phyloP scores from a whole-genome alignment of 1,140 invertebrate genomes.

The Rhagoletis zephyria region DNA sequence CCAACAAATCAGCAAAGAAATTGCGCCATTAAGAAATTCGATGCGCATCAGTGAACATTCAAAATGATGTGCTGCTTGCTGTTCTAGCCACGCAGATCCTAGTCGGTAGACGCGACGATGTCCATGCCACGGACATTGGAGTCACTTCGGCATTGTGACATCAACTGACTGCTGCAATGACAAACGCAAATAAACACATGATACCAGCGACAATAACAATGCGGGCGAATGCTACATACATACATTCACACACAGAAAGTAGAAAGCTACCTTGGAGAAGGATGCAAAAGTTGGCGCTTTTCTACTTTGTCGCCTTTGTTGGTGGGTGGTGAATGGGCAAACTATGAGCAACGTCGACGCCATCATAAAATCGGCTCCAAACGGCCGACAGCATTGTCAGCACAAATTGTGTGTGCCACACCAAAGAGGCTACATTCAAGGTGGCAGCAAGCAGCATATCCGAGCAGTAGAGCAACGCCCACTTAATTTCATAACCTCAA shows the following conservation, averaged over 20 bases:
- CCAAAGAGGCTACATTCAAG: background rate
- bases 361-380: conserved; percentile 49
- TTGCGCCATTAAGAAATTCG: conserved; percentile 74
- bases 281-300: background rate
- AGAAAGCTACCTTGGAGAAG: background rate
- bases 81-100: background rate
- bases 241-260: no score
- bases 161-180: conserved; percentile 26
- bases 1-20: conserved; percentile 61
- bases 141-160: background rate
- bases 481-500: conserved; percentile 50
- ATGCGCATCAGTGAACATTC: conserved; percentile 72
- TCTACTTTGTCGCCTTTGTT: background rate
- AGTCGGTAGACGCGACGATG: background rate
- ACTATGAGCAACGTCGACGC: conserved; percentile 20
- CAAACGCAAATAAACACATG: conserved; percentile 30
- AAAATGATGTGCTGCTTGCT: conserved; percentile 61
- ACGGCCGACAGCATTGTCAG: conserved; percentile 25
- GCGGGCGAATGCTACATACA: no score
- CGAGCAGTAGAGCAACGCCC: conserved; percentile 23
- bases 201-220: background rate
- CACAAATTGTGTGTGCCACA: background rate
- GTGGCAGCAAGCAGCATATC: background rate
- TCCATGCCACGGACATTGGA: no score
- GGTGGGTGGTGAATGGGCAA: background rate